These are phyloP conservation scores for Zaprionus camerounensis DNA, from an alignment of 1,140 invertebrate genomes.

Conservation along the genomic window DNA sequence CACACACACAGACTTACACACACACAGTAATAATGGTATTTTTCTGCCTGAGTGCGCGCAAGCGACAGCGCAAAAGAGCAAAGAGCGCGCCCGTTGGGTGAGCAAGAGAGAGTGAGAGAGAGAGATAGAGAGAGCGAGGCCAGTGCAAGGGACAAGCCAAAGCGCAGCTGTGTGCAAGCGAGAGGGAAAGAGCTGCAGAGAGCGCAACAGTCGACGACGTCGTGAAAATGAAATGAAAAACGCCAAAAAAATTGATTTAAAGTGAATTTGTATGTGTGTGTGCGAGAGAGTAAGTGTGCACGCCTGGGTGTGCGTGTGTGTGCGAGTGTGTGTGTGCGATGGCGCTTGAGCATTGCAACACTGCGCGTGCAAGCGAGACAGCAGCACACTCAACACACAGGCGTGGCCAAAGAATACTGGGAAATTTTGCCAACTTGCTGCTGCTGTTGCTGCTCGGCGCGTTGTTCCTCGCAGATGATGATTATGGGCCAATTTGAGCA, in stretches of 20 bases:
- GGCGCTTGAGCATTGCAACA: neutral
- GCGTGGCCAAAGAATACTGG: constrained; percentile 75
- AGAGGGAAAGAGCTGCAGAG: constrained; percentile 45
- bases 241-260: constrained; percentile 81
- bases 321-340: constrained; percentile 1
- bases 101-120: constrained; percentile 16
- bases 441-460: neutral
- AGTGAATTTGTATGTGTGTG: constrained; percentile 70
- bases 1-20: constrained; percentile 2
- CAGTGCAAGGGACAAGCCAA: neutral
- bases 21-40: constrained; percentile 71
- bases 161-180: constrained; percentile 1
- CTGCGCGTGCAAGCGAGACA: constrained; percentile 38
- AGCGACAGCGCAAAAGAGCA: constrained; percentile 17
- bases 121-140: constrained; percentile 13
- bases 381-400: constrained; percentile 39
- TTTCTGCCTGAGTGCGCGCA: constrained; percentile 64
- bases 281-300: constrained; percentile 5
- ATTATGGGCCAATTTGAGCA: constrained; percentile 64
- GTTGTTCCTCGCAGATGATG: constrained; percentile 30
- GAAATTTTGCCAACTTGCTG: constrained; percentile 52
- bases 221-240: constrained; percentile 81
- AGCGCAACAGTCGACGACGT: constrained; percentile 57
- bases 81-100: constrained; percentile 13
- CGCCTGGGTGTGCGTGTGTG: constrained; percentile 12